Evolutionary conservation across 1,140 invertebrate genomes (phyloP).

Genomic region (Halictus rubicundus): DNA sequence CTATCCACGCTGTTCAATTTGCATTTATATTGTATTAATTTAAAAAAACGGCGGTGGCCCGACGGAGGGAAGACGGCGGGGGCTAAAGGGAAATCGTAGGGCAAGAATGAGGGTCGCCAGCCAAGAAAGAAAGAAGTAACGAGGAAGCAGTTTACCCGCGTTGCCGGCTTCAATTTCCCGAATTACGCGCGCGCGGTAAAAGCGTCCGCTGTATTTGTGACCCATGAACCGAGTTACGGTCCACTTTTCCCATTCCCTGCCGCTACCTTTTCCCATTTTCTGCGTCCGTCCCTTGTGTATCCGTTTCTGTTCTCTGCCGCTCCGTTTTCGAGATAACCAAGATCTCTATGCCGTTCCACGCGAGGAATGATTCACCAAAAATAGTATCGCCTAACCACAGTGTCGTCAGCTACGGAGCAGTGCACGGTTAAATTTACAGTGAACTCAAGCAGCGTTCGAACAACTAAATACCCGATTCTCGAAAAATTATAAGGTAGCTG

Average conservation of each 20-base stretch:
- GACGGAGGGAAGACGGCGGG: conserved; percentile 22
- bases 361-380: neutral
- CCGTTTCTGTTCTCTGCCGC: neutral
- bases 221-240: conserved; percentile 43
- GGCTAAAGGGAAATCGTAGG: conserved; percentile 1
- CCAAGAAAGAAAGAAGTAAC: conserved; percentile 51
- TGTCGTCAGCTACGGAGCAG: too few species aligned
- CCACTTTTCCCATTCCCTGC: conserved; percentile 32
- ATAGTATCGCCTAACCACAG: neutral
- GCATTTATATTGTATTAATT: conserved; percentile 75
- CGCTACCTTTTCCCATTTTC: conserved; percentile 2
- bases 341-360: neutral
- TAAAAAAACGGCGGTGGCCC: conserved; percentile 43
- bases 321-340: neutral
- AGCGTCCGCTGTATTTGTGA: neutral
- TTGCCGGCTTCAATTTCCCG: conserved; percentile 65
- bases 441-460: too few species aligned
- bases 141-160: conserved; percentile 59
- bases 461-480: too few species aligned
- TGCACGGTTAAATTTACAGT: too few species aligned
- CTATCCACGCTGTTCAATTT: conserved; percentile 61
- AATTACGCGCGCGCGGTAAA: conserved; percentile 62
- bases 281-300: neutral
- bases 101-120: neutral
- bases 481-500: too few species aligned